phyloP scores from a whole-genome alignment of 2,888 invertebrate species.

The Lycophotia porphyrea region DNA sequence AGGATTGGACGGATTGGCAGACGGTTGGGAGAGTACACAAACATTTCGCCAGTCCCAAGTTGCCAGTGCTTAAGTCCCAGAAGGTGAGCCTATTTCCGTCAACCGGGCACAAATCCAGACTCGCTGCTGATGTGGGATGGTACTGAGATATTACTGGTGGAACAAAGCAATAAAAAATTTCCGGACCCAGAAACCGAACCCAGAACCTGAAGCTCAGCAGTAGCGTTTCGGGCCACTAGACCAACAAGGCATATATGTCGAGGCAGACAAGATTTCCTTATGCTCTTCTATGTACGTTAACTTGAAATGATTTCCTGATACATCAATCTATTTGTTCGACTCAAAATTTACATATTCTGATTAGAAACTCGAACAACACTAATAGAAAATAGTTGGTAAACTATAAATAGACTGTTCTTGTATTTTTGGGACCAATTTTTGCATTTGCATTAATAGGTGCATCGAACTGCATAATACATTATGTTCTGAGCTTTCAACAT shows the following conservation, averaged over 20 bases:
- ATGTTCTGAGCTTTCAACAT: neutral
- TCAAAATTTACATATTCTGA: slow-evolving; percentile 6
- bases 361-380: neutral
- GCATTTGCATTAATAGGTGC: slow-evolving; percentile 2
- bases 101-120: neutral
- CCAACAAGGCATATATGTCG: neutral
- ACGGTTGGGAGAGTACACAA: neutral
- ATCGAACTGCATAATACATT: neutral
- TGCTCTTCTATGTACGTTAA: neutral
- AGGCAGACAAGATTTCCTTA: neutral
- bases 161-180: neutral
- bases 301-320: slow-evolving; percentile 15
- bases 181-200: neutral
- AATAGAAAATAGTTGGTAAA: neutral
- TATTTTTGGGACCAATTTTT: neutral
- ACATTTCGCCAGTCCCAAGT: neutral
- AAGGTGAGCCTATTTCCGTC: neutral
- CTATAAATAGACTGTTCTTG: no score
- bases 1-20: neutral
- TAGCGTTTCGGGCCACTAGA: neutral
- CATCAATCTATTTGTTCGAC: neutral
- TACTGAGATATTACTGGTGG: neutral
- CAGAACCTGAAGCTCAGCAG: neutral
- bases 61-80: neutral
- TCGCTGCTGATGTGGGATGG: neutral